Conservation (phyloP, 2,113 vertebrate species). For the human (Homo sapiens) region DNA sequence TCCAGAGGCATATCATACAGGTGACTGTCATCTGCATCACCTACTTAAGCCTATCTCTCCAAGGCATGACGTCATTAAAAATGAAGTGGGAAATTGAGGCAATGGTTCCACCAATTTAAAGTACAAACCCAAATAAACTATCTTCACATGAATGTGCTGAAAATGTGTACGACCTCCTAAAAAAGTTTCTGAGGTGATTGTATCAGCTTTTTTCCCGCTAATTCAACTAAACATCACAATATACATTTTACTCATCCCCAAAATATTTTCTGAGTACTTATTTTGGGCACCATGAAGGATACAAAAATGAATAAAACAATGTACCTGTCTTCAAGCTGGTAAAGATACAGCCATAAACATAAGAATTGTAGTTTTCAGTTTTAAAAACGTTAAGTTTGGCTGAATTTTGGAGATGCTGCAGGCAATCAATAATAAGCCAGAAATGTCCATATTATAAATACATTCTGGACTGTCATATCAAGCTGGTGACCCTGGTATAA, state of each 20-base stretch:
- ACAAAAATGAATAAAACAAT: neutral
- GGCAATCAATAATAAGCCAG: neutral
- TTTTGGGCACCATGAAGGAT: neutral
- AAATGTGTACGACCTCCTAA: neutral
- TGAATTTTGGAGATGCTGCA: constrained; percentile 14
- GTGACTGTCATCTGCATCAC: neutral
- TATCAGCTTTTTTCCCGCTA: neutral
- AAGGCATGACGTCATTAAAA: neutral
- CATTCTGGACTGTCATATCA: neutral
- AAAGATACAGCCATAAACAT: neutral
- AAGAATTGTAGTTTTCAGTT: neutral
- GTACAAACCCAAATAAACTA: neutral
- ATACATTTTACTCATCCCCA: neutral
- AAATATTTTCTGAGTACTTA: constrained; percentile 23
- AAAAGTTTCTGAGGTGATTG: neutral
- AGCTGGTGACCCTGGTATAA: neutral
- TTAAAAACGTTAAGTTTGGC: neutral
- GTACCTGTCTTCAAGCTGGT: neutral
- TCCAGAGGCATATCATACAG: neutral
- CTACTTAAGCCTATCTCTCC: neutral
- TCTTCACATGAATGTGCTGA: neutral
- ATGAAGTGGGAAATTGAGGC: neutral
- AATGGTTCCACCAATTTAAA: neutral
- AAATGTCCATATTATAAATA: constrained; percentile 8
- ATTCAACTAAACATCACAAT: neutral